Evolutionary conservation across 2,888 invertebrate genomes (phyloP).

Genomic region (Ectemnius continuus): DNA sequence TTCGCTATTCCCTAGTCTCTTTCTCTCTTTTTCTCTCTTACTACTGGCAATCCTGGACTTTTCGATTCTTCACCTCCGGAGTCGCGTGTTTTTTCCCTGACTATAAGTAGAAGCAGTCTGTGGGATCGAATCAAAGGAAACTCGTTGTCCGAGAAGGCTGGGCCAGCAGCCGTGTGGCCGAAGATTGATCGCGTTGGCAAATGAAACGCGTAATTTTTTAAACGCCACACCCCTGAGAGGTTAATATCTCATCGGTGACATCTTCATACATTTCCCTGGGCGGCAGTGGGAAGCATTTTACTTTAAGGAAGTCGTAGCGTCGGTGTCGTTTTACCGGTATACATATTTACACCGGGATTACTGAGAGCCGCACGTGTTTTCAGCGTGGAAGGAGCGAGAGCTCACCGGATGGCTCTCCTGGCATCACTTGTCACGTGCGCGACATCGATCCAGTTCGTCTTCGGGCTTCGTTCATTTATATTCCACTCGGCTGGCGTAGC

Average conservation of each 20-base stretch:
- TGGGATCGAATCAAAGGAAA: conserved; percentile 1
- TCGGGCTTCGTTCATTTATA: conserved; percentile 60
- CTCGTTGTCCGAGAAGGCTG: background rate
- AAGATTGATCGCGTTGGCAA: conserved; percentile 2
- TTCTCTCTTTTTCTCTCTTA: background rate
- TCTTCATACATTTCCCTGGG: background rate
- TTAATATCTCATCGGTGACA: conserved; percentile 5
- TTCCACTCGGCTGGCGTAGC: conserved; percentile 59
- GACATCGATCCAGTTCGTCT: conserved; percentile 61
- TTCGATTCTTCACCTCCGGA: background rate
- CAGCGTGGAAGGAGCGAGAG: background rate
- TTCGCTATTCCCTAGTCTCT: background rate
- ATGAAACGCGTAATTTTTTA: conserved; percentile 7
- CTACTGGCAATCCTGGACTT: background rate
- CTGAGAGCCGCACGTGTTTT: background rate
- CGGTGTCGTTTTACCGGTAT: background rate
- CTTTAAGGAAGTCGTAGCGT: background rate
- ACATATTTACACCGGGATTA: background rate
- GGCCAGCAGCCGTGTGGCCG: background rate
- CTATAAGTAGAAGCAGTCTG: background rate
- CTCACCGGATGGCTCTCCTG: background rate
- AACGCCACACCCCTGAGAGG: background rate
- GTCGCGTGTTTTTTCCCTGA: background rate
- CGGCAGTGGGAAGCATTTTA: too few species aligned
- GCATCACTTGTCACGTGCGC: conserved; percentile 50